These are phyloP conservation scores for Eueremaeus valkanovi DNA, from an alignment of 2,888 invertebrate species.

Conservation along the genomic window DNA sequence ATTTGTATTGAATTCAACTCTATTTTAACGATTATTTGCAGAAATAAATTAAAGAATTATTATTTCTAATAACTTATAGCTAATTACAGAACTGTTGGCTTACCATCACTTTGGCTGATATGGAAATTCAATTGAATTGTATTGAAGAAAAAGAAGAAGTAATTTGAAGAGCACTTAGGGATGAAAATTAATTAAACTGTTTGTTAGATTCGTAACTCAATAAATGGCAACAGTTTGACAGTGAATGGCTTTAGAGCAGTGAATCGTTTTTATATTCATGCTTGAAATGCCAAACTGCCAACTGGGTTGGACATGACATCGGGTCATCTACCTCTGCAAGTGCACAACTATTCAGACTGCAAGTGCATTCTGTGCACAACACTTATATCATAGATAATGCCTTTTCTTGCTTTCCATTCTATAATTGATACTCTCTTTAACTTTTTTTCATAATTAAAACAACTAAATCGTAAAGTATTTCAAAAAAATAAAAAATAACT, in stretches of 20 bases:
- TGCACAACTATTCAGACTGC: background rate
- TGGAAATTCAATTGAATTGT: background rate
- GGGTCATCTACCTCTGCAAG: background rate
- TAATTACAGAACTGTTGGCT: background rate
- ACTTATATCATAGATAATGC: conserved; percentile 4
- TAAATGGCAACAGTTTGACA: background rate
- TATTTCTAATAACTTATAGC: background rate
- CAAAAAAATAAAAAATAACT: too few relatives aligned
- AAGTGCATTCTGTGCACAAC: too few relatives aligned
- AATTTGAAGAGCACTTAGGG: conserved; percentile 1
- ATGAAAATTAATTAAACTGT: conserved; percentile 30
- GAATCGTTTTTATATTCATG: conserved; percentile 20
- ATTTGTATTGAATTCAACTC: background rate
- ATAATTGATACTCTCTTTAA: conserved; percentile 34
- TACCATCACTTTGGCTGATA: background rate
- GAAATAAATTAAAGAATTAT: background rate
- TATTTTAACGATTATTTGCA: background rate
- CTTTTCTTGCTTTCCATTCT: background rate
- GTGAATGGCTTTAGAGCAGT: background rate
- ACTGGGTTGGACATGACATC: background rate
- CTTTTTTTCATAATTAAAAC: conserved; percentile 30
- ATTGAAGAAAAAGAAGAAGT: background rate
- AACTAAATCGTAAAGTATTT: conserved; percentile 19
- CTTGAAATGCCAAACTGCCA: conserved; percentile 19
- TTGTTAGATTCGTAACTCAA: conserved; percentile 15